Evolutionary conservation across 2,797 vertebrate genomes (phyloP), one percentile per base, ranked within the genome.

Genomic region (Hydrocynus forskahlii): DNA sequence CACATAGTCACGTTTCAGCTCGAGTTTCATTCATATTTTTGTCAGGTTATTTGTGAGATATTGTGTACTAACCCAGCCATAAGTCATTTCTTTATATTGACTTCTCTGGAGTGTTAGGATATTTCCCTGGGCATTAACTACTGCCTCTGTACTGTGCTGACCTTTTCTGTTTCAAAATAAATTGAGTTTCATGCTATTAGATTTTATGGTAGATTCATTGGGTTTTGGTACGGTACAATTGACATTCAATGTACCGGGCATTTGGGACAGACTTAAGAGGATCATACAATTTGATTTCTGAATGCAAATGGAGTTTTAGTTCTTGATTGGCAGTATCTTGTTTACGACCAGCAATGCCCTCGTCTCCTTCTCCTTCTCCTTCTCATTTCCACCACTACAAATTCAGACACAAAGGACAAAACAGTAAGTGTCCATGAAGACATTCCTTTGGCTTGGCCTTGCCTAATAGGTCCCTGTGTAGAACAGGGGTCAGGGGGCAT

Each of bases 191-290:
- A 78, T 59, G n/a, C 60, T n/a, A 8, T 67, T 21, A 69, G 75
- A 0, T 16, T 85, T 14, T 45, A 77, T 60, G 5, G 29, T 82
- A 40, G 78, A 78, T 23, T 35, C 85, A 90, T 92, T 88, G 85
- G 85, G 84, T 89, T 91, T 91, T 92, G 89, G 89, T 79, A 79
- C 85, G 86, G 72, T 82, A 83, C 83, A 83, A 21, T 79, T 91
- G 90, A 92, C 90, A 92, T 92, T 92, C 88, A 91, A 74, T 89
- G 89, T n/a, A 5, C 54, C 29, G 63, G 45, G 52, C 25, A 55
- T 78, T 54, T 50, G 35, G 73, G 75, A 69, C 79, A 59, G 69
- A 63, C 7, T 54, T 50, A 62, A 79, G 40, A 60, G 68, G 8
- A 67, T 73, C 68, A n/a, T 29, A 59, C 67, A 14, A 84, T 75